Base-by-base conservation (phyloP, 2,888 invertebrate genomes). In the Meandrusa payeni region DNA sequence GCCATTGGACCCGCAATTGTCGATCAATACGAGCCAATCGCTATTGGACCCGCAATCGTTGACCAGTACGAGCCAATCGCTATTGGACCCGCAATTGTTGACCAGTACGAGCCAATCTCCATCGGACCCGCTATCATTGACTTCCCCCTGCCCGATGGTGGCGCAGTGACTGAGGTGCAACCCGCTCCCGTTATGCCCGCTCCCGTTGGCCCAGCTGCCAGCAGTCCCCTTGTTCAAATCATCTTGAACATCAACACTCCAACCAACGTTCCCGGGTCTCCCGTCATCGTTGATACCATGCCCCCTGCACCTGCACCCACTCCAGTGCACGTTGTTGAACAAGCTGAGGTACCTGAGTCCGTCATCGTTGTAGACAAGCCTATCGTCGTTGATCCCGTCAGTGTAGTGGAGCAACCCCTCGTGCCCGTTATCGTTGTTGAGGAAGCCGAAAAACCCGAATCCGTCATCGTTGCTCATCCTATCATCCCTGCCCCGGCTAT, bases 201-300 rank as follows among this genome's bases (percentile, higher is more conserved):
- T 3, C 24, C 48, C 6, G 46, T 56, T 4, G 55, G 40, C 19
- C 27, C 37, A 5, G 11, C 37, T 20, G 33, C 43, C 28, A 41
- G 27, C 29, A 34, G 54, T 32, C 54, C 55, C 7, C 52, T 57
- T n/a, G 55, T 61, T 4, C 54, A 57, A 42, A 51, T 60, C 51
- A 55, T 55, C 50, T 26, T 57, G 34, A 55, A 56, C 49, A 50
- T 56, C 24, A 46, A 53, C 40, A 9, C 41, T 7, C 26, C 46
- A 5, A 24, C 31, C 19, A 15, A 15, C 15, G 15, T 15, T 15
- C 2, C 15, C 2, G 15, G 15, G 2, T 15, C 15, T 15, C 15
- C 15, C 15, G 15, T 15, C 2, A 4, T 4, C 4, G 4, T 15
- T 15, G 15, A 15, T 2, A 15, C 15, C 15, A 4, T 15, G 15